These are phyloP conservation scores for Ibidorhyncha struthersii DNA, from an alignment of 2,113 vertebrate species.

Conservation along the genomic window DNA sequence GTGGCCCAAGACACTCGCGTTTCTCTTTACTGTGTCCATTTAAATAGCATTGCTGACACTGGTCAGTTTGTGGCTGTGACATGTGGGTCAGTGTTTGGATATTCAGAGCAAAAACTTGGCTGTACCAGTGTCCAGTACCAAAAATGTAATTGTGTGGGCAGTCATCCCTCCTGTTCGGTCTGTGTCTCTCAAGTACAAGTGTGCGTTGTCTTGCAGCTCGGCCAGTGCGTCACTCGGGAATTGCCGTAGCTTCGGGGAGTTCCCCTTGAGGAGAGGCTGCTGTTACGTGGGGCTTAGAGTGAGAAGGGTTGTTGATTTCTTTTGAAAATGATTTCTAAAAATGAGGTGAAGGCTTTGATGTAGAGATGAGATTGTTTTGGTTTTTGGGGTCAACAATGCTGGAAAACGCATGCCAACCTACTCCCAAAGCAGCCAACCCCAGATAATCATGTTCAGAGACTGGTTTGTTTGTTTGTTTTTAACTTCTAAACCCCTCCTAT, in stretches of 20 bases:
- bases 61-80: fast-evolving
- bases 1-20: fast-evolving
- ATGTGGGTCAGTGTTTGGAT: fast-evolving
- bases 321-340: not conserved
- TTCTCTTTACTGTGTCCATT: not conserved
- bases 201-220: fast-evolving
- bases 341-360: not conserved
- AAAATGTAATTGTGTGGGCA: not conserved
- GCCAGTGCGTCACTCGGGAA: fast-evolving
- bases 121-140: fast-evolving
- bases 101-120: not conserved
- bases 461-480: not conserved
- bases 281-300: fast-evolving
- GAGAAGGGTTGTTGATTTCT: not conserved
- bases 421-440: not conserved
- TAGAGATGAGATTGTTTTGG: not conserved
- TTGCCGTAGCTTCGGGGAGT: not conserved
- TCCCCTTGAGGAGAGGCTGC: fast-evolving
- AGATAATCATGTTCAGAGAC: fast-evolving
- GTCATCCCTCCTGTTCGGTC: fast-evolving
- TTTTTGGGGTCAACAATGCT: not conserved
- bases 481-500: not conserved
- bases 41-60: fast-evolving
- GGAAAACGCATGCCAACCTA: fast-evolving
- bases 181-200: fast-evolving